A percentile compares a stretch with the other conserved stretches of the same genome.
Conservation (phyloP, 2,113 vertebrate genomes). For the Stercorarius parasiticus region DNA sequence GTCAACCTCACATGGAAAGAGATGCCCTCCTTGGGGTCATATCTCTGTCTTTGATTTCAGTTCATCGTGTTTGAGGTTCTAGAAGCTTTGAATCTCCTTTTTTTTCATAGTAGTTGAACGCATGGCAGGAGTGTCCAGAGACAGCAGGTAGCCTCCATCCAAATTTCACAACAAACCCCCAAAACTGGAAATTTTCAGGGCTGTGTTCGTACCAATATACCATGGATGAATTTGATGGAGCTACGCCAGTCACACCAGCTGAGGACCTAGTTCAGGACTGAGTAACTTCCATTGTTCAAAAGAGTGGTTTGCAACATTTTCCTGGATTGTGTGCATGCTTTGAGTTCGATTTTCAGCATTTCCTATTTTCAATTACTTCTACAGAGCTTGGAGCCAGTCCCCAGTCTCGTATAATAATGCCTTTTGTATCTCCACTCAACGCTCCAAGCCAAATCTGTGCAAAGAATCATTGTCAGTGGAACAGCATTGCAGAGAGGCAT, state of each 20-base stretch:
- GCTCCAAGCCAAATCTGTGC: background rate
- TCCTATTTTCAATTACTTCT: constrained; percentile 24
- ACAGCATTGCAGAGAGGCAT: background rate
- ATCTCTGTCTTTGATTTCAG: background rate
- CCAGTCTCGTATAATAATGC: background rate
- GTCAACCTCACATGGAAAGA: background rate
- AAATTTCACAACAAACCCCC: background rate
- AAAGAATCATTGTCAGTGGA: constrained; percentile 12
- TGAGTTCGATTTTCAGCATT: constrained; percentile 24
- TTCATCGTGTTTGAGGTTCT: background rate
- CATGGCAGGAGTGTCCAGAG: background rate
- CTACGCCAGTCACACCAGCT: background rate
- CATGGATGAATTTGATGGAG: background rate
- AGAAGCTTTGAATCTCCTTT: background rate
- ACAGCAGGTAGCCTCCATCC: background rate
- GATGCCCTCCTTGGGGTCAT: background rate
- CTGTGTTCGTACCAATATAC: background rate
- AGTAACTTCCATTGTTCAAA: background rate
- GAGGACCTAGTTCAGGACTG: background rate
- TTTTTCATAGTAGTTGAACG: background rate
- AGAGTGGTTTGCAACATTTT: background rate
- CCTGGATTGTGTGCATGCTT: background rate
- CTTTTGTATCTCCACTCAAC: constrained; percentile 17
- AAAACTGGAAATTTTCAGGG: background rate
- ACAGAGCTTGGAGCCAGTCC: background rate